Evolutionary conservation across 92 coral and sea anemone genomes (phyloP).

Genomic region (Epizoanthus illoricatus): DNA sequence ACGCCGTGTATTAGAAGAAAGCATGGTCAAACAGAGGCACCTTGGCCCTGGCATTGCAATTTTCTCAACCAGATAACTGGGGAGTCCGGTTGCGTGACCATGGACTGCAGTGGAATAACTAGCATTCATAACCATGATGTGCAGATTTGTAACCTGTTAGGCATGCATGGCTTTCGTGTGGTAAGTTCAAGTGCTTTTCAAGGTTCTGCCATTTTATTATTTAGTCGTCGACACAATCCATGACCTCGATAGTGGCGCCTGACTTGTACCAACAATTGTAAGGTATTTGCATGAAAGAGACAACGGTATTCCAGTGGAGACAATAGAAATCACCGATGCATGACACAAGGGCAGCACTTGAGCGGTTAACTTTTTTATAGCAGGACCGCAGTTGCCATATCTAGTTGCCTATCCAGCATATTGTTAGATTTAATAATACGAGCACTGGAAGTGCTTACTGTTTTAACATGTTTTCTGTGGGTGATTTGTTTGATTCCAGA

Average conservation of each 20-base stretch:
- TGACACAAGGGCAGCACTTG: too few species aligned
- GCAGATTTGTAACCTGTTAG: slow-evolving; percentile 34
- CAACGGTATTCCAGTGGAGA: too few species aligned
- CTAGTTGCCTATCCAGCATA: too few species aligned
- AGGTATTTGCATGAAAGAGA: too few species aligned
- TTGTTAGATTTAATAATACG: too few species aligned
- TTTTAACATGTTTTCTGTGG: too few species aligned
- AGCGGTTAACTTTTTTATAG: too few species aligned
- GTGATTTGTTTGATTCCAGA: too few species aligned
- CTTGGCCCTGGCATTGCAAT: slow-evolving; percentile 40
- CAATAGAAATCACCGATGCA: too few species aligned
- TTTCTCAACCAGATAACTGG: slow-evolving; percentile 35
- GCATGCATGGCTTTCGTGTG: slow-evolving; percentile 40
- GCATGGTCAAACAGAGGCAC: slow-evolving; percentile 29
- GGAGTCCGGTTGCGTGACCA: slow-evolving; percentile 35
- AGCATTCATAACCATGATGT: slow-evolving; percentile 39
- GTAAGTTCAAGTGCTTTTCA: slow-evolving; percentile 25
- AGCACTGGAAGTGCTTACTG: too few species aligned
- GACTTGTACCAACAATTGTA: too few species aligned
- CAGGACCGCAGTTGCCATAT: too few species aligned
- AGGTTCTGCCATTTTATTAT: slow-evolving; percentile 23
- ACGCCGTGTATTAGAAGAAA: slow-evolving; percentile 34
- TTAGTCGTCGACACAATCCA: slow-evolving; percentile 37
- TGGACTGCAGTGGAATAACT: slow-evolving; percentile 36
- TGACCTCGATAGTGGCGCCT: background rate